These are phyloP conservation scores for Drosophila kurseongensis DNA, from an alignment of 1,140 invertebrate genomes.

Conservation along the genomic window DNA sequence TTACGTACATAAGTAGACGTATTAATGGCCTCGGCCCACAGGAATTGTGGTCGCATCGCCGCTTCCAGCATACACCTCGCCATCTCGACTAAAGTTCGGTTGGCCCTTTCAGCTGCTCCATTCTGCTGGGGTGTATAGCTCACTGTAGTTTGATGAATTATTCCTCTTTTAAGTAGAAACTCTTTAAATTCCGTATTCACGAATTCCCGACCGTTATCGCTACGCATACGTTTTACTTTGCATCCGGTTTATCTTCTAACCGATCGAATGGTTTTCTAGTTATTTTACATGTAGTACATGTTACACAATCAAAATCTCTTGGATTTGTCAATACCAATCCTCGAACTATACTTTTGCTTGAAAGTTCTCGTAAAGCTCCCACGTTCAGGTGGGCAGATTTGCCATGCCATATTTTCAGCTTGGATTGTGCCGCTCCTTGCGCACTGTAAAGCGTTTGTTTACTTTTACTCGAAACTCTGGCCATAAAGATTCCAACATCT, in stretches of 20 bases:
- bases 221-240: neutral
- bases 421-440: neutral
- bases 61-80: neutral
- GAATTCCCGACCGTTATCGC: conserved; percentile 2
- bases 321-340: no score
- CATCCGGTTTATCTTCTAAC: neutral
- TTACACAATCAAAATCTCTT: no score
- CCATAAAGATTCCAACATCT: neutral
- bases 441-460: neutral
- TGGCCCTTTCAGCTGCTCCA: conserved; percentile 3
- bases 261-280: no score
- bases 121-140: conserved; percentile 3
- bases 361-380: neutral
- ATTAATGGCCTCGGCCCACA: neutral
- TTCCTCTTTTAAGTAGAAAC: neutral
- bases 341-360: neutral
- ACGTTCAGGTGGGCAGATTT: neutral
- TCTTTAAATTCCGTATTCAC: neutral
- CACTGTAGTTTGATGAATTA: neutral
- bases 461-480: neutral
- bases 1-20: neutral
- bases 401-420: neutral
- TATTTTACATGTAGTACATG: no score
- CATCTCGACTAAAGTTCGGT: conserved; percentile 1
- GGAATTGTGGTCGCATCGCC: neutral